Evolutionary conservation across 2,113 vertebrate genomes (phyloP).

Genomic region (Muntiacus reevesi): DNA sequence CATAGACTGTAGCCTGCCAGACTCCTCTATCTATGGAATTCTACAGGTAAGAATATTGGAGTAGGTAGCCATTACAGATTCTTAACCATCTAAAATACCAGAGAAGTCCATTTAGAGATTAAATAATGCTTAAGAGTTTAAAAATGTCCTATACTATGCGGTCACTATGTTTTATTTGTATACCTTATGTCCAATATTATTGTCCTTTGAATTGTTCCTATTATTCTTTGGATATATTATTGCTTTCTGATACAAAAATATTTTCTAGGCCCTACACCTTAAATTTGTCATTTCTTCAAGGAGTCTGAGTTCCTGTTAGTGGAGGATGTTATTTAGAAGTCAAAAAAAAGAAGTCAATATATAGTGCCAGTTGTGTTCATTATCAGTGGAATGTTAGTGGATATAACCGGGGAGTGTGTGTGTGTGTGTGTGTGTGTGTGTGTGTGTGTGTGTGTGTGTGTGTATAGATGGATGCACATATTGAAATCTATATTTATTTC

Average conservation of each 20-base stretch:
- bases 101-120: neutral
- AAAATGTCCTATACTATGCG: neutral
- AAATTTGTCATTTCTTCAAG: constrained; percentile 10
- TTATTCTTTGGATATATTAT: neutral
- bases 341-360: neutral
- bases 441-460: neutral
- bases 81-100: neutral
- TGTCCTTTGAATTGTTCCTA: neutral
- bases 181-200: neutral
- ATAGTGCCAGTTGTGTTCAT: neutral
- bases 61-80: neutral
- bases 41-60: neutral
- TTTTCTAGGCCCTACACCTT: neutral
- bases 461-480: neutral
- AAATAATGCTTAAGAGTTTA: neutral
- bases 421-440: neutral
- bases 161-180: neutral
- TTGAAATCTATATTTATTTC: neutral
- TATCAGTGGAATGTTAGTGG: neutral
- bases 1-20: neutral
- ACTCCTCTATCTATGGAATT: neutral
- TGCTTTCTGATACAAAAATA: neutral
- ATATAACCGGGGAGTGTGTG: neutral
- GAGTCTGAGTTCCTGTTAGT: neutral
- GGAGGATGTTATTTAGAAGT: neutral